phyloP scores from a whole-genome alignment of 23 tunicate species.

The Styela plicata region DNA sequence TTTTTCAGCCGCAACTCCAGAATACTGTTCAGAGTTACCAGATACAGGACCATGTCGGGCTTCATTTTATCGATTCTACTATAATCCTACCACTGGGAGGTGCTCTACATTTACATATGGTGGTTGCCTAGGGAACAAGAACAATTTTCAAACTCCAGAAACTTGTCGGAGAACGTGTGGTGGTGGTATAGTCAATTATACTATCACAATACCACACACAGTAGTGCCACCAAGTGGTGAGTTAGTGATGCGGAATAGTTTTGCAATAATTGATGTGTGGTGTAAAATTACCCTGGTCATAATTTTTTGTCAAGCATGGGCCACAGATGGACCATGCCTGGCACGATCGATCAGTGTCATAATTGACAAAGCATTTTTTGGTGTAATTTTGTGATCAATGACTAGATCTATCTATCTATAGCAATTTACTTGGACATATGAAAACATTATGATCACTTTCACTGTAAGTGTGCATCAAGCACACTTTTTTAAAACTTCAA shows the following conservation, averaged over 20 bases:
- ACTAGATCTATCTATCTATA: no score
- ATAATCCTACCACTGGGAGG: slow-evolving; percentile 32
- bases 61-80: slow-evolving; percentile 51
- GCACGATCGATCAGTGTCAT: no score
- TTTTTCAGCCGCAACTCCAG: background rate
- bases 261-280: no score
- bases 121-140: slow-evolving; percentile 74
- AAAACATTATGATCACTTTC: no score
- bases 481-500: no score
- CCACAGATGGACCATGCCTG: no score
- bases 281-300: no score
- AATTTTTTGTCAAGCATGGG: no score
- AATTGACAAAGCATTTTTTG: no score
- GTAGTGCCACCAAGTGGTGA: background rate
- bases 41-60: slow-evolving; percentile 67
- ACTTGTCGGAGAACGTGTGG: slow-evolving; percentile 62
- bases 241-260: background rate
- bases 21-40: slow-evolving; percentile 43
- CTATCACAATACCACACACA: slow-evolving; percentile 2
- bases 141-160: slow-evolving; percentile 68
- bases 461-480: no score
- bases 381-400: no score
- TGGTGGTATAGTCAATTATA: slow-evolving; percentile 52
- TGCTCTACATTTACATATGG: slow-evolving; percentile 80
- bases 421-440: no score